Percentiles rank a stretch among this genome's conserved stretches.
phyloP scores from a whole-genome alignment of 1,140 invertebrate species.

The Papilio polytes region DNA sequence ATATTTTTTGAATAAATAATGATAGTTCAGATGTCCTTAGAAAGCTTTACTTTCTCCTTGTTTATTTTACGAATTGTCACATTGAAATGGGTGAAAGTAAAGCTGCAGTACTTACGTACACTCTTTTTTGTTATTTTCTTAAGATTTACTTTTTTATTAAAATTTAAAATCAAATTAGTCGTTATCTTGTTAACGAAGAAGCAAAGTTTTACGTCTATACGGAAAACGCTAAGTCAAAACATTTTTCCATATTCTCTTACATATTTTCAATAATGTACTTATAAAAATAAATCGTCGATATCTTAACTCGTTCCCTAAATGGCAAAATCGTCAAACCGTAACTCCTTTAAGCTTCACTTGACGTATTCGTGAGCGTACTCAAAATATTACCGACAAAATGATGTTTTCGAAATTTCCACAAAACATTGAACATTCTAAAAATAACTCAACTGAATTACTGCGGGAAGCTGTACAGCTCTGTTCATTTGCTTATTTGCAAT shows the following conservation, averaged over 20 bases:
- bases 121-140: neutral
- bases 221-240: neutral
- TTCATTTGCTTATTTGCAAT: conserved; percentile 23
- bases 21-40: neutral
- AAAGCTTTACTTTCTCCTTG: neutral
- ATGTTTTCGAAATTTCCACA: neutral
- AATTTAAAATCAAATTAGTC: neutral
- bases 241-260: neutral
- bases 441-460: neutral
- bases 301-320: conserved; percentile 32
- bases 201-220: neutral
- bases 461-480: neutral
- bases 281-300: conserved; percentile 25
- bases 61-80: neutral
- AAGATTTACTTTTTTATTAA: neutral
- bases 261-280: conserved; percentile 12
- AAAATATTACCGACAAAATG: conserved; percentile 18
- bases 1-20: conserved; percentile 31
- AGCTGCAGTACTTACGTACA: neutral
- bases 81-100: neutral
- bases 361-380: conserved; percentile 19
- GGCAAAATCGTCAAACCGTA: conserved; percentile 37
- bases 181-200: neutral
- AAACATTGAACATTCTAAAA: conserved; percentile 2
- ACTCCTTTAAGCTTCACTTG: conserved; percentile 37